Conservation (phyloP, 2,797 vertebrate species). For the Otolemur crassicaudatus region DNA sequence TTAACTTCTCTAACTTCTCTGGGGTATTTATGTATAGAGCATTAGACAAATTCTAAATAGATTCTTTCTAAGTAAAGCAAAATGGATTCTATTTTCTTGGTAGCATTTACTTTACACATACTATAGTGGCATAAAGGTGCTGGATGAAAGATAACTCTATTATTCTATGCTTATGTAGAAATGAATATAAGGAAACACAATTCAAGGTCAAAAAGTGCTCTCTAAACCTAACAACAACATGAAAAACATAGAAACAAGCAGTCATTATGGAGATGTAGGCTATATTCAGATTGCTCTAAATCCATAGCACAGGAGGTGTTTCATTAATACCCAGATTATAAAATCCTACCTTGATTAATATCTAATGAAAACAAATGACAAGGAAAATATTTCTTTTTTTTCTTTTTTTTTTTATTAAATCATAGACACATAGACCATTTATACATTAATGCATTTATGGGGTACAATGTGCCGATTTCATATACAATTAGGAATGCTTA, state of each 20-base stretch:
- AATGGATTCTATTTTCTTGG: constrained; percentile 46
- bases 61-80: constrained; percentile 50
- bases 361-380: constrained; percentile 27
- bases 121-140: not conserved
- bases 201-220: constrained; percentile 36
- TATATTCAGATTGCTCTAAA: not conserved
- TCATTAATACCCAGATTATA: constrained; percentile 45
- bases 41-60: constrained; percentile 66
- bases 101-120: constrained; percentile 50
- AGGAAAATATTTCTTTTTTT: not conserved
- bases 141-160: not conserved
- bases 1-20: constrained; percentile 26
- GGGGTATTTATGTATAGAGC: constrained; percentile 48
- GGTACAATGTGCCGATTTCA: too few relatives aligned
- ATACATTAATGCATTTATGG: too few relatives aligned
- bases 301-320: not conserved
- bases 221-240: not conserved
- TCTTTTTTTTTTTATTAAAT: not conserved
- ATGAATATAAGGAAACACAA: not conserved
- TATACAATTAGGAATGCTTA: too few relatives aligned
- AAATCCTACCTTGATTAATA: constrained; percentile 66
- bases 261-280: not conserved
- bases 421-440: too few relatives aligned
- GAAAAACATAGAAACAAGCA: constrained; percentile 3
- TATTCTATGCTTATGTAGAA: constrained; percentile 9